Evolutionary conservation across 2,113 vertebrate species (phyloP), one percentile per base, ranked within the genome.

Genomic region (Gulo gulo): DNA sequence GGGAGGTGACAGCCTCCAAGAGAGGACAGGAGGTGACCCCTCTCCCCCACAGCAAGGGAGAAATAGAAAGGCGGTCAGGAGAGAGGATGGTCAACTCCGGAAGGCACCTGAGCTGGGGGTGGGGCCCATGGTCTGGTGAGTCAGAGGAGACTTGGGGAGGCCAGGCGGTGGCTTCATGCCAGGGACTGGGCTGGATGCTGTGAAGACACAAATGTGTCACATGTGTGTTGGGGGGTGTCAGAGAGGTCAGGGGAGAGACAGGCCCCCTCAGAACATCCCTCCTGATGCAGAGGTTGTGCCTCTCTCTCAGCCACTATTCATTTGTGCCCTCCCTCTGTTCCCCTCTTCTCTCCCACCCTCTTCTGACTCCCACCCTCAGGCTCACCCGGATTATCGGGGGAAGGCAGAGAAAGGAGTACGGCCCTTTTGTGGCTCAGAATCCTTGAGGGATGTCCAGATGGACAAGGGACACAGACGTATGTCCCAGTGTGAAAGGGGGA

Each of bases 51-150:
- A 20, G 6, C 42, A 20, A 18, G n/a, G 67, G 24, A 73, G 36
- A 88, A 55, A 21, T 87, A 50, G 6, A 69, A 42, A 18, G 29
- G 16, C 6, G 6, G 29, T 34, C 39, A 11, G 76, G 45, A 39
- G 29, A 18, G 61, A 55, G 76, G 45, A 29, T 26, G 34, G 45
- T 11, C 21, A 23, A 29, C 10, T 91, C 45, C 16, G 34, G 89
- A 39, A 42, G 76, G n/a, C 36, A 10, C 36, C n/a, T 67, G 45
- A 73, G n/a, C 47, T 26, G 47, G 86, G 86, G 39, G 0, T 71
- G 36, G 2, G 31, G 26, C 55, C 80, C 4, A 13, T 2, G 23
- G 80, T 7, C 9, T 9, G 57, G 50, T 0, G n/a, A 11, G n/a
- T 59, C 80, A 59, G 80, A 42, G 36, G n/a, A 3, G 7, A 42